These are phyloP conservation scores for Leucozona laternaria DNA, from an alignment of 2,888 invertebrate species.

Conservation along the genomic window DNA sequence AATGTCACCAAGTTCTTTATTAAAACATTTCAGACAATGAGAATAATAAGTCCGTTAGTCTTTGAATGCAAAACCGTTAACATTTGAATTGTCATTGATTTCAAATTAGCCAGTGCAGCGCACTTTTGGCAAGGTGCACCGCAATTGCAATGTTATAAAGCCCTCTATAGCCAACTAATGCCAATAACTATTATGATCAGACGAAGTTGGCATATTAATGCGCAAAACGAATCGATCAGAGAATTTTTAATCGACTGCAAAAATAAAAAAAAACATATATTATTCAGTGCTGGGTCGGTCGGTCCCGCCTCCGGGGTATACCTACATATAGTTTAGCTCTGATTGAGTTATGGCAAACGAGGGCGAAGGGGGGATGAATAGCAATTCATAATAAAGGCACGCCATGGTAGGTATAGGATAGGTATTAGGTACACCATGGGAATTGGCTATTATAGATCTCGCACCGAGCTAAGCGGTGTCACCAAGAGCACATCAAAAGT, in stretches of 20 bases:
- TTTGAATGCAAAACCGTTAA: slow-evolving; percentile 21
- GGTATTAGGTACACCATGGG: background rate
- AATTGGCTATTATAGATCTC: slow-evolving; percentile 54
- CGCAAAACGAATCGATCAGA: slow-evolving; percentile 52
- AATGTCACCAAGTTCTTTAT: background rate
- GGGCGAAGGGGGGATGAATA: background rate
- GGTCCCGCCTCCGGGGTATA: background rate
- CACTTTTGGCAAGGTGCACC: slow-evolving; percentile 1
- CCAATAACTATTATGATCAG: background rate
- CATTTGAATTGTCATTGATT: slow-evolving; percentile 32
- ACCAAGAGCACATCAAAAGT: slow-evolving; percentile 22
- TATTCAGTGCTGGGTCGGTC: background rate
- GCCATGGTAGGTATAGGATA: too few relatives aligned
- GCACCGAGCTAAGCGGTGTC: slow-evolving; percentile 40
- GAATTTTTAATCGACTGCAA: slow-evolving; percentile 64
- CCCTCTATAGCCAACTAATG: background rate
- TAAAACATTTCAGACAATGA: background rate
- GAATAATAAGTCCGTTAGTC: background rate
- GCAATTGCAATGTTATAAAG: slow-evolving; percentile 3
- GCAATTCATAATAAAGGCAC: slow-evolving; percentile 21
- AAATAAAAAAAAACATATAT: slow-evolving; percentile 27
- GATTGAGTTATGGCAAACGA: background rate
- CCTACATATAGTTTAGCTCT: background rate
- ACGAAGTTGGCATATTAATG: slow-evolving; percentile 61
- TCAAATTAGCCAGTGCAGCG: background rate